Conservation (phyloP, 2,113 vertebrate genomes). For the Poeciliopsis prolifica region DNA sequence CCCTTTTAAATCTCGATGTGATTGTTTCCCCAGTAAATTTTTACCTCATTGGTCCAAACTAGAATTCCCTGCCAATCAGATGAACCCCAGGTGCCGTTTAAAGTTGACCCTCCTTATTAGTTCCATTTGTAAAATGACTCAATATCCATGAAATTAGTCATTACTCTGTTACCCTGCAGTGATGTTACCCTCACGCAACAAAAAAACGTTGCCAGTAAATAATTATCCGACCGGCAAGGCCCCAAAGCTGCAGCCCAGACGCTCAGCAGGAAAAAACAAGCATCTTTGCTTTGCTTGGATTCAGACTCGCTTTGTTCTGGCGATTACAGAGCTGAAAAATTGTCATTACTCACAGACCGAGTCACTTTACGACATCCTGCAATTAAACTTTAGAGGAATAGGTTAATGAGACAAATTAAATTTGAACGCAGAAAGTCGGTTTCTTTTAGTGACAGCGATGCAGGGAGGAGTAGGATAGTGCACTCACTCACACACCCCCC, state of each 20-base stretch:
- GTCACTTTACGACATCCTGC: constrained; percentile 77
- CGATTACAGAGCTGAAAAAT: constrained; percentile 66
- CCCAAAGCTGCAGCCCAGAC: constrained; percentile 69
- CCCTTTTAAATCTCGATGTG: constrained; percentile 9
- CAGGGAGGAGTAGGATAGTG: constrained; percentile 43
- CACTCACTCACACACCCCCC: constrained; percentile 24
- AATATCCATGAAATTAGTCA: constrained; percentile 75
- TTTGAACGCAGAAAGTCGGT: constrained; percentile 66
- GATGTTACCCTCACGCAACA: constrained; percentile 61
- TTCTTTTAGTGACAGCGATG: constrained; percentile 67
- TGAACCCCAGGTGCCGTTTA: constrained; percentile 56
- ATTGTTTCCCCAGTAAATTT: constrained; percentile 1
- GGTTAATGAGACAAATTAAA: constrained; percentile 75
- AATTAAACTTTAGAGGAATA: constrained; percentile 73
- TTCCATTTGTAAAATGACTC: constrained; percentile 63
- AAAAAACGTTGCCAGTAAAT: constrained; percentile 66
- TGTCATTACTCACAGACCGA: constrained; percentile 76
- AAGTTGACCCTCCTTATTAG: constrained; percentile 47
- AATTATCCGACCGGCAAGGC: constrained; percentile 59
- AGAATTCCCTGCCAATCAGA: constrained; percentile 37
- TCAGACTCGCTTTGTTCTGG: constrained; percentile 69
- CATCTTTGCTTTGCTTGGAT: constrained; percentile 52
- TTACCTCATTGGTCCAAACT: constrained; percentile 23
- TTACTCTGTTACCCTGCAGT: constrained; percentile 67
- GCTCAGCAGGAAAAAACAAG: constrained; percentile 60